phyloP scores from a whole-genome alignment of 2,888 invertebrate species.

The Deroplatys truncata region DNA sequence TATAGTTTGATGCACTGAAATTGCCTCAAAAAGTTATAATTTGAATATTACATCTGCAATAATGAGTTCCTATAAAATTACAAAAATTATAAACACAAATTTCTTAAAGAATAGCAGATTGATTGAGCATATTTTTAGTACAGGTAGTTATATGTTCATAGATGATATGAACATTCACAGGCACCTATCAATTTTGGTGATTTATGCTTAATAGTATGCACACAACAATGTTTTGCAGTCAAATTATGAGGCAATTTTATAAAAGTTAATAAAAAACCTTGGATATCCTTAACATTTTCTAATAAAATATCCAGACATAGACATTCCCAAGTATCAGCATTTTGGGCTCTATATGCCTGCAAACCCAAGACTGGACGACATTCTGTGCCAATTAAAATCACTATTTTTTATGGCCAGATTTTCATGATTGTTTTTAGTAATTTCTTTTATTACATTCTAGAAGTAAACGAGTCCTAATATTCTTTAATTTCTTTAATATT shows the following conservation, averaged over 20 bases:
- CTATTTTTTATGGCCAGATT: conserved; percentile 1
- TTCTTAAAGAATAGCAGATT: not conserved
- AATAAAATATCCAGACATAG: not conserved
- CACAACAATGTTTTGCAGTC: too few species aligned
- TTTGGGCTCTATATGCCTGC: not conserved
- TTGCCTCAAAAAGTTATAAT: not conserved
- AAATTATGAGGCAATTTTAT: not conserved
- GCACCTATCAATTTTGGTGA: too few species aligned
- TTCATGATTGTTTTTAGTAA: not conserved
- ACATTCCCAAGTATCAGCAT: conserved; percentile 16
- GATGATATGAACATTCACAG: not conserved
- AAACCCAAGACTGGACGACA: conserved; percentile 4
- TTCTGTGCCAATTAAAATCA: conserved; percentile 1
- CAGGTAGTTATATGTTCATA: not conserved
- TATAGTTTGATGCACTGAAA: not conserved
- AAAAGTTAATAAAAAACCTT: not conserved
- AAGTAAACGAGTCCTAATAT: not conserved
- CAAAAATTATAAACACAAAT: too few species aligned
- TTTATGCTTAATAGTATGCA: too few species aligned
- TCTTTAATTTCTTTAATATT: not conserved
- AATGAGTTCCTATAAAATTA: not conserved
- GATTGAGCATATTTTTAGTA: not conserved
- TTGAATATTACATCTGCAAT: not conserved
- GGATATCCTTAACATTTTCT: not conserved
- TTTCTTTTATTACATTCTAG: not conserved